Base-by-base conservation (phyloP, 1,140 invertebrate genomes). In the Trachymyrmex cornetzi region DNA sequence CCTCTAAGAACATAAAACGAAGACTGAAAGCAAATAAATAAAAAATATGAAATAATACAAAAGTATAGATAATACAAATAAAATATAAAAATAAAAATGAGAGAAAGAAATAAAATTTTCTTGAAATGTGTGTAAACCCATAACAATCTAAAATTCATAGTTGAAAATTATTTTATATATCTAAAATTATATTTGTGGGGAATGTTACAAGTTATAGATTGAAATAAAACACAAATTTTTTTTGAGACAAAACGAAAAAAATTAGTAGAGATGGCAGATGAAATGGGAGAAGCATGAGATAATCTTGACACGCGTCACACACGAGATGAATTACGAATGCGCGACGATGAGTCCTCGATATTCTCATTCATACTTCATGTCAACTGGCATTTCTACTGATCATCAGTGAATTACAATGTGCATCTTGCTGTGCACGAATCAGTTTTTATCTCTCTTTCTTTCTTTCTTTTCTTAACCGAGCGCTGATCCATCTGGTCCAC, bases 301-400 rank as follows among this genome's bases (percentile, higher is more conserved):
- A 11, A 48, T 19, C n/a, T 57, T 48, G 79, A 91, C 88, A 89
- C 88, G 34, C 11, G 81, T 90, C 91, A 91, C 89, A 91, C 74
- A 22, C 69, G 48, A 82, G 91, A 90, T 90, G 88, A 91, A 87
- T 87, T 72, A 24, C 55, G 64, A 38, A n/a, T 30, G 74, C 27
- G 22, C 59, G 38, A 61, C 66, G 72, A 77, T 67, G 64, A 57
- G 24, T 50, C 44, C 79, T 79, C 89, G 63, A 90, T 92, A 89
- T 92, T 69, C 89, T 93, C 92, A 93, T 93, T 94, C 92, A 93
- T 92, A 92, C 88, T 90, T 91, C 48, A 50, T 50, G 48, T 87
- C 89, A 91, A 77, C 90, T 92, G 93, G 88, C 91, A 89, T 90
- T 87, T 90, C 57, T 85, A 88, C 85, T 63, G 88, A 89, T 88